Evolutionary conservation across 2,797 vertebrate species (phyloP).

Genomic region (Manis crassicaudata): DNA sequence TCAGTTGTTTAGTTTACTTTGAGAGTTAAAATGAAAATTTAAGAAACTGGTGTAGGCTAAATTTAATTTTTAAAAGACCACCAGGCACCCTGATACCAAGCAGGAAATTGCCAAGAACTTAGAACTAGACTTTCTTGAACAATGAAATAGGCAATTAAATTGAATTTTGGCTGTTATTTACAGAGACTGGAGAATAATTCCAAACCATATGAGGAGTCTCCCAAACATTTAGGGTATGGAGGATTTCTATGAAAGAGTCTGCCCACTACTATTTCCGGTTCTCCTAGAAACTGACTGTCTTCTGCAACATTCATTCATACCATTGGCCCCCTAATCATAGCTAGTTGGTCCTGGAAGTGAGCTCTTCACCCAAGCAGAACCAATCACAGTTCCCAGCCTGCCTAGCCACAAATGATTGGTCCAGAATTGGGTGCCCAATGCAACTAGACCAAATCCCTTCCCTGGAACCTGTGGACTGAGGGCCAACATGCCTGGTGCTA

Average conservation of each 20-base stretch:
- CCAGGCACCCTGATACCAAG: background rate
- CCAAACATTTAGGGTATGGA: background rate
- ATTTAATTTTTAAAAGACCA: slow-evolving; percentile 54
- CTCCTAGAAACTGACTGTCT: background rate
- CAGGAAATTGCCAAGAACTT: background rate
- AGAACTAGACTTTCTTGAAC: background rate
- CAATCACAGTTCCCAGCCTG: background rate
- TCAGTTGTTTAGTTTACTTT: slow-evolving; percentile 1
- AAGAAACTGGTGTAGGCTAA: background rate
- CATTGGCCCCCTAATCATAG: background rate
- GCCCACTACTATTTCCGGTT: background rate
- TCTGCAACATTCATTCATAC: background rate
- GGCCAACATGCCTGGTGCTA: background rate
- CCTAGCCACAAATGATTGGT: background rate
- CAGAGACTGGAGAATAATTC: background rate
- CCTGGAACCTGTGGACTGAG: background rate
- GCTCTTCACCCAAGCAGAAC: background rate
- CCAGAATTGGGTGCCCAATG: background rate
- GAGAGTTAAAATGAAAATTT: slow-evolving; percentile 2
- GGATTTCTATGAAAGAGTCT: background rate
- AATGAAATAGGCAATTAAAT: background rate
- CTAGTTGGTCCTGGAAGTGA: background rate
- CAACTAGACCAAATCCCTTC: background rate
- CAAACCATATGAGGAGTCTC: background rate
- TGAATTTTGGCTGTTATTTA: background rate